These are phyloP conservation scores for Opisthocomus hoazin DNA, from an alignment of 2,113 vertebrate genomes.

Conservation along the genomic window DNA sequence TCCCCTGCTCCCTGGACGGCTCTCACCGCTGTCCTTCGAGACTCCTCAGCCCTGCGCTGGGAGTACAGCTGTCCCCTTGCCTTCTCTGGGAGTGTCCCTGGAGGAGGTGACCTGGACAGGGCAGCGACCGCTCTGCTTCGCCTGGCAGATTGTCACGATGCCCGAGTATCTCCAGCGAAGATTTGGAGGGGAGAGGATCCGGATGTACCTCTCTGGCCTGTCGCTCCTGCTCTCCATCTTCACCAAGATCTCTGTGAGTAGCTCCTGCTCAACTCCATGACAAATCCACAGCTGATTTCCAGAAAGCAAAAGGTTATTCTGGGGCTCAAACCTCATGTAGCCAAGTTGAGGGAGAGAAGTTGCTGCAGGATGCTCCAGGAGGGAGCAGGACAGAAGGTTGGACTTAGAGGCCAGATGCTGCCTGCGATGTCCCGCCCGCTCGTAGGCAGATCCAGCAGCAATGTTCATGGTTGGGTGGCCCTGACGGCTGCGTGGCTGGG, in stretches of 20 bases:
- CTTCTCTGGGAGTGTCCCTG: neutral
- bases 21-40: neutral
- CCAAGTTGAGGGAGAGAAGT: neutral
- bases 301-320: neutral
- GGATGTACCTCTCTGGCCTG: slow-evolving; percentile 82
- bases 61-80: neutral
- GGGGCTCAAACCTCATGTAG: neutral
- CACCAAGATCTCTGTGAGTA: slow-evolving; percentile 92
- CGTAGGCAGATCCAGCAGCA: neutral
- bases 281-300: neutral
- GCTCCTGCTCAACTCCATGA: neutral
- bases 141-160: slow-evolving; percentile 85
- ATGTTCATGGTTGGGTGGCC: neutral
- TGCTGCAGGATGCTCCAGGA: neutral
- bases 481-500: rapidly evolving
- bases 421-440: rapidly evolving
- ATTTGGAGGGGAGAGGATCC: slow-evolving; percentile 87
- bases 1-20: neutral
- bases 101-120: neutral
- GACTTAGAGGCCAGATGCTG: neutral
- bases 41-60: neutral
- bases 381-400: neutral
- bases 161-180: slow-evolving; percentile 87
- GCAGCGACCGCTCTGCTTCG: neutral
- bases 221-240: slow-evolving; percentile 88